Evolutionary conservation across 2,888 invertebrate species (phyloP).

Genomic region (Acheta domesticus): DNA sequence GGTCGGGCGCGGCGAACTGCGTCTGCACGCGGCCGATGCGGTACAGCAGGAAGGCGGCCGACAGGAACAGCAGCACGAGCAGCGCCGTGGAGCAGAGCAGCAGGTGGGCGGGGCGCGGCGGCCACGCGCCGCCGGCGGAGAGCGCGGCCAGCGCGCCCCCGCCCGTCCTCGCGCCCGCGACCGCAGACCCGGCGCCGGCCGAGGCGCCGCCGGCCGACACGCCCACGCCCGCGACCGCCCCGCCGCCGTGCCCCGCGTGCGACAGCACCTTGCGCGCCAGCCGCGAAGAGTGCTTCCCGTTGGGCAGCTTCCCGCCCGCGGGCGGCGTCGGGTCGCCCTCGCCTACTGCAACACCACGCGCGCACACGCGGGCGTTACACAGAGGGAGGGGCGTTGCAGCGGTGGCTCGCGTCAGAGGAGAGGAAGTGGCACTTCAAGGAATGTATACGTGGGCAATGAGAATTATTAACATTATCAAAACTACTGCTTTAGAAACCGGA

Average conservation of each 20-base stretch:
- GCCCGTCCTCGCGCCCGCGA: background rate
- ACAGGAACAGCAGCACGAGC: slow-evolving; percentile 55
- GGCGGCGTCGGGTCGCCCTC: background rate
- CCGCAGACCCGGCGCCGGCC: background rate
- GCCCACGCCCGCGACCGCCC: background rate
- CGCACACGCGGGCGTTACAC: no score
- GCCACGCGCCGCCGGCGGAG: slow-evolving; percentile 38
- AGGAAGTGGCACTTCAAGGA: no score
- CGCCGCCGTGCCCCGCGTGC: background rate
- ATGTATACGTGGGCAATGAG: no score
- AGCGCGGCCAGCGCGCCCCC: background rate
- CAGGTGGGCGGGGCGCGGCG: slow-evolving; percentile 53
- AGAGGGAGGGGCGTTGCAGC: no score
- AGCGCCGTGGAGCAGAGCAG: slow-evolving; percentile 55
- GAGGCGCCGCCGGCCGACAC: background rate
- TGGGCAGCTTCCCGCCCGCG: background rate
- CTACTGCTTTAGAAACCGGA: no score
- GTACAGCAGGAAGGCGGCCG: slow-evolving; percentile 57
- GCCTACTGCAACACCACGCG: background rate
- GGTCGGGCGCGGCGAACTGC: slow-evolving; percentile 37
- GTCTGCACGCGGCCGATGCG: slow-evolving; percentile 53
- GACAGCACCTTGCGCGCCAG: background rate
- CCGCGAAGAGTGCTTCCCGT: background rate
- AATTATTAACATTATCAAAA: no score
- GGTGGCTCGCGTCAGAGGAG: no score